phyloP scores from a whole-genome alignment of 2,797 vertebrate genomes.

The Alfaro cultratus region DNA sequence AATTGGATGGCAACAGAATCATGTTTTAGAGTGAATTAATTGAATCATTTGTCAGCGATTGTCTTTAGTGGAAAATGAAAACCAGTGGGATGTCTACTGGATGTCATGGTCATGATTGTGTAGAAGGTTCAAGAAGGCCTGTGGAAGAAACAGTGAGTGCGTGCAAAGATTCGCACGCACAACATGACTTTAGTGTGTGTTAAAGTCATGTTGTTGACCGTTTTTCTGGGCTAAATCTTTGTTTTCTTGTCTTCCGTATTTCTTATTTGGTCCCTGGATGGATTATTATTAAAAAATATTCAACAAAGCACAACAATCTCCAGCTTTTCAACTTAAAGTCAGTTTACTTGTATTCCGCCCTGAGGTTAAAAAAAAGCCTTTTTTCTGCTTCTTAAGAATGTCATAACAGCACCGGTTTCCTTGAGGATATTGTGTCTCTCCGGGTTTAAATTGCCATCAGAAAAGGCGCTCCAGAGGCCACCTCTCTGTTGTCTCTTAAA shows the following conservation, averaged over 20 bases:
- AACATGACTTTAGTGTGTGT: background rate
- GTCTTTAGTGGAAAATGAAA: slow-evolving; percentile 19
- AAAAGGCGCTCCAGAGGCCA: slow-evolving; percentile 84
- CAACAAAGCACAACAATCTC: slow-evolving; percentile 41
- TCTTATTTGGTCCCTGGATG: slow-evolving; percentile 26
- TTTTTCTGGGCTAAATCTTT: slow-evolving; percentile 28
- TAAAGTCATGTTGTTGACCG: slow-evolving; percentile 47
- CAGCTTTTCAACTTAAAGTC: slow-evolving; percentile 45
- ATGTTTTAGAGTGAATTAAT: slow-evolving; percentile 58
- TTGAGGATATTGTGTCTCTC: slow-evolving; percentile 90
- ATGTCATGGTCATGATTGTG: slow-evolving; percentile 13
- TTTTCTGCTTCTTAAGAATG: slow-evolving; percentile 86
- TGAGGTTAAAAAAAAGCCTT: slow-evolving; percentile 71
- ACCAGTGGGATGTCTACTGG: slow-evolving; percentile 8
- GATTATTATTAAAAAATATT: slow-evolving; percentile 19
- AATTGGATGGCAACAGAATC: background rate
- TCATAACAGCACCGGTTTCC: slow-evolving; percentile 88
- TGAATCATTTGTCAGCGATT: slow-evolving; percentile 46
- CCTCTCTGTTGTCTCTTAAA: slow-evolving; percentile 87
- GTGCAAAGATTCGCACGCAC: slow-evolving; percentile 51
- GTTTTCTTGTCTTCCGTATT: slow-evolving; percentile 45
- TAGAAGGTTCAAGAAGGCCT: background rate
- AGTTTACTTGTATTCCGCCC: slow-evolving; percentile 66
- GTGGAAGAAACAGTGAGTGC: background rate
- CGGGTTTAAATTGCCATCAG: slow-evolving; percentile 85